Conservation (phyloP, 2,113 vertebrate species). For the Heloderma charlesbogerti region DNA sequence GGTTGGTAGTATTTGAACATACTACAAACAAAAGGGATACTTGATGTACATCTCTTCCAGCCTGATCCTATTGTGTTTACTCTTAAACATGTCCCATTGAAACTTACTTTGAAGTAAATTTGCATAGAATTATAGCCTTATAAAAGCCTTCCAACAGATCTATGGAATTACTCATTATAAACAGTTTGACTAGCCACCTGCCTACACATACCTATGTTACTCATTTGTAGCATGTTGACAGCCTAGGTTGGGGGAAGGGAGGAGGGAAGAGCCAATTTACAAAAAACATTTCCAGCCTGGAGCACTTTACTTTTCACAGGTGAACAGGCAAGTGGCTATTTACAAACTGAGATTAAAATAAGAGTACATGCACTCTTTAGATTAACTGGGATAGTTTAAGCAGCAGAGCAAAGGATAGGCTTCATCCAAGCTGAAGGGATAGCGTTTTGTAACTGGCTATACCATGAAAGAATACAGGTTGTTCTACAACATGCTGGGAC, state of each 20-base stretch:
- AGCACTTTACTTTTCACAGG: neutral
- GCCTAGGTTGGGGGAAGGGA: neutral
- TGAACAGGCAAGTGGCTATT: neutral
- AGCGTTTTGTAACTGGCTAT: constrained; percentile 14
- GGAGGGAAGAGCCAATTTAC: neutral
- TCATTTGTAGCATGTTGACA: neutral
- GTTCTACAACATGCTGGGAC: constrained; percentile 18
- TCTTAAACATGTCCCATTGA: neutral
- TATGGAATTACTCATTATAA: neutral
- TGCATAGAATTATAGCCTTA: neutral
- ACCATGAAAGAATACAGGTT: constrained; percentile 31
- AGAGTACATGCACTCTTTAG: neutral
- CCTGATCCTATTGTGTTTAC: neutral
- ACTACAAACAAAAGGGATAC: neutral
- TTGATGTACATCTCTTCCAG: neutral
- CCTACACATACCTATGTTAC: neutral
- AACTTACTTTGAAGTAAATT: neutral
- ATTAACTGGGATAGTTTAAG: neutral
- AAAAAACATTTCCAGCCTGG: neutral
- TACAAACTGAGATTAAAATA: neutral
- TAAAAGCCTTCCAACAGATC: neutral
- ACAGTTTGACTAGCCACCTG: neutral
- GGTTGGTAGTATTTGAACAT: too few relatives aligned
- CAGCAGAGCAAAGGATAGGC: neutral
- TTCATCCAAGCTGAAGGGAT: neutral